A percentile compares a stretch with the other conserved stretches of the same genome.
Conservation (phyloP, 2,113 vertebrate species). For the Cepphus grylle region DNA sequence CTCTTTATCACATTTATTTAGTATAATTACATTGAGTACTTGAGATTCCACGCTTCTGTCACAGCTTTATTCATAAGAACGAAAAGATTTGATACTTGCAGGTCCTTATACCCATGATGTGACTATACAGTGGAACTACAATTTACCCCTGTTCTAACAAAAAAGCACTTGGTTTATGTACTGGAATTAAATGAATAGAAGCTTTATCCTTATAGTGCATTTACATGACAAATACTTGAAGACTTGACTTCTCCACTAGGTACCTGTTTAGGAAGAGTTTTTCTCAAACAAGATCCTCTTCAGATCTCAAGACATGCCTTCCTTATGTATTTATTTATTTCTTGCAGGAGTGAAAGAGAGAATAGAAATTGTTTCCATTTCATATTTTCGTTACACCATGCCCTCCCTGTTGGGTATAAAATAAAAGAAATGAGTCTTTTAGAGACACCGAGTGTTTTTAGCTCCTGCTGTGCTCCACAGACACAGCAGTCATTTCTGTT, state of each 20-base stretch:
- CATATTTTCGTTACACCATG: not conserved
- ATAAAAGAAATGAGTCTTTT: not conserved
- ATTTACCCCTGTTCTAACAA: not conserved
- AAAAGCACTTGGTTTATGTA: not conserved
- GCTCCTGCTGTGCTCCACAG: not conserved
- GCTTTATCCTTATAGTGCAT: not conserved
- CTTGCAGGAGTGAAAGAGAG: not conserved
- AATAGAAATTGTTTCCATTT: not conserved
- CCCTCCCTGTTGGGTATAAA: not conserved
- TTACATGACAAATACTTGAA: not conserved
- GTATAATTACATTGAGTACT: not conserved
- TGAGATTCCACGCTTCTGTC: constrained; percentile 20
- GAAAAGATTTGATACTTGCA: not conserved
- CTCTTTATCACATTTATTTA: constrained; percentile 11
- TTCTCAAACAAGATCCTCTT: not conserved
- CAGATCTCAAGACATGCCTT: not conserved
- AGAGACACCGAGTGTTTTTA: not conserved
- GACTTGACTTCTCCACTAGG: not conserved
- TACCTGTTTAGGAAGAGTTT: not conserved
- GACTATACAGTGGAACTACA: not conserved
- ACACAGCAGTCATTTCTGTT: not conserved
- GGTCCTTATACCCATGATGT: not conserved
- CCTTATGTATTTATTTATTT: not conserved
- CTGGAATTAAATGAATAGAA: not conserved
- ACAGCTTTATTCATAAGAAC: not conserved